Evolutionary conservation across 2,797 vertebrate genomes (phyloP).

Genomic region (Amblyopsis hoosieri): DNA sequence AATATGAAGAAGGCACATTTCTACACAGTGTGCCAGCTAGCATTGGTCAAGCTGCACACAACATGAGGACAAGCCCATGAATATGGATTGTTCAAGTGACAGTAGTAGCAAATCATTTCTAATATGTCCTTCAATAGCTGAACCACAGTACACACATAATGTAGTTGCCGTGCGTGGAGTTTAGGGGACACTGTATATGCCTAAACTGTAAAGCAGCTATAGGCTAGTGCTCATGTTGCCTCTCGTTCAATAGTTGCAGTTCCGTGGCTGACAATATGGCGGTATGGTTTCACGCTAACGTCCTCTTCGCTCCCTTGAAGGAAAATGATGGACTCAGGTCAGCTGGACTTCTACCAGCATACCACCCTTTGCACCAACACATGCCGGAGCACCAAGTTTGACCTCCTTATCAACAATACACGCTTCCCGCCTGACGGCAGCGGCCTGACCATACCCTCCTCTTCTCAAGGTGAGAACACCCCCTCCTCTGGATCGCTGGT

Average conservation of each 20-base stretch:
- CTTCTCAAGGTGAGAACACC: conserved; percentile 84
- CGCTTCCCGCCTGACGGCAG: conserved; percentile 91
- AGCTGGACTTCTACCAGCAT: conserved; percentile 98
- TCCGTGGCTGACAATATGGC: background rate
- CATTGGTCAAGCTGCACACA: too few relatives aligned
- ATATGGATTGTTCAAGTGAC: background rate
- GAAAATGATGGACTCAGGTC: conserved; percentile 99
- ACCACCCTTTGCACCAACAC: conserved; percentile 98
- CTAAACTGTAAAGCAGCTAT: too few relatives aligned
- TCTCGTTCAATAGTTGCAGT: too few relatives aligned
- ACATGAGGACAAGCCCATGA: background rate
- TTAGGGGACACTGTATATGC: too few relatives aligned
- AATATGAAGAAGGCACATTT: background rate
- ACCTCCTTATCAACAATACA: conserved; percentile 96
- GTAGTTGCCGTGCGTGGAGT: too few relatives aligned
- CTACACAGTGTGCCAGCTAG: too few relatives aligned
- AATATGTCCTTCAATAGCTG: too few relatives aligned
- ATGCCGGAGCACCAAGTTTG: conserved; percentile 98
- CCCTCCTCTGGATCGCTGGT: too few relatives aligned
- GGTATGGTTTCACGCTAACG: background rate
- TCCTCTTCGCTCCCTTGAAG: conserved; percentile 63
- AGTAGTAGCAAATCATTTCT: too few relatives aligned
- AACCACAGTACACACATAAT: too few relatives aligned
- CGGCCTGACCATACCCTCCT: conserved; percentile 83
- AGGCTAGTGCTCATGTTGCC: too few relatives aligned